Conservation (phyloP, 2,888 invertebrate species). For the Acanthosepion lycidas region DNA sequence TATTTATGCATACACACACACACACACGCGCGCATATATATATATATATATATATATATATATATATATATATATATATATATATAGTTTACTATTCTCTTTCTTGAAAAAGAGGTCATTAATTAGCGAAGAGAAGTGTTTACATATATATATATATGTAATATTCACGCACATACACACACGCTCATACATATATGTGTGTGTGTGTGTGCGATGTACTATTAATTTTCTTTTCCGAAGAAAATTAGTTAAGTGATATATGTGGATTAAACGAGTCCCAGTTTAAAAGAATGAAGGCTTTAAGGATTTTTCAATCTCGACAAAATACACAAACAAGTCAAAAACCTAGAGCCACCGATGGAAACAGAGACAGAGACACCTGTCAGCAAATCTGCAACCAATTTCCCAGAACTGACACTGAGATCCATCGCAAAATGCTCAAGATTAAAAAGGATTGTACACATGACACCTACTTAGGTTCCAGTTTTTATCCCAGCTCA, state of each 20-base stretch:
- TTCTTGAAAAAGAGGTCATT: too few species aligned
- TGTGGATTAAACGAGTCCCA: not conserved
- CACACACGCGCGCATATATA: not conserved
- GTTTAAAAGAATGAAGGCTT: not conserved
- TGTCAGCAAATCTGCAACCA: not conserved
- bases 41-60: too few species aligned
- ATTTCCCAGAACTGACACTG: not conserved
- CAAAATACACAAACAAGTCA: not conserved
- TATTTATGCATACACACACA: not conserved
- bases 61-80: too few species aligned
- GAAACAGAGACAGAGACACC: not conserved
- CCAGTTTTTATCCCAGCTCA: not conserved
- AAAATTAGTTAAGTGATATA: not conserved
- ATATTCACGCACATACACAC: too few species aligned
- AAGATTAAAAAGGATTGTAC: not conserved
- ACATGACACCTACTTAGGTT: not conserved
- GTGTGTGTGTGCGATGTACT: not conserved
- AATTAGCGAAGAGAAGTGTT: not conserved
- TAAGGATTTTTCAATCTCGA: not conserved
- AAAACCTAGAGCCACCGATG: not conserved
- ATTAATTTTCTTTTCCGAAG: not conserved
- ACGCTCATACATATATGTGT: not conserved
- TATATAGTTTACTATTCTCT: too few species aligned
- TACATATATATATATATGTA: not conserved
- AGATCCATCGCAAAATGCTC: not conserved